Base-by-base conservation (phyloP, 2,888 invertebrate species). In the Cephus sareptanus region DNA sequence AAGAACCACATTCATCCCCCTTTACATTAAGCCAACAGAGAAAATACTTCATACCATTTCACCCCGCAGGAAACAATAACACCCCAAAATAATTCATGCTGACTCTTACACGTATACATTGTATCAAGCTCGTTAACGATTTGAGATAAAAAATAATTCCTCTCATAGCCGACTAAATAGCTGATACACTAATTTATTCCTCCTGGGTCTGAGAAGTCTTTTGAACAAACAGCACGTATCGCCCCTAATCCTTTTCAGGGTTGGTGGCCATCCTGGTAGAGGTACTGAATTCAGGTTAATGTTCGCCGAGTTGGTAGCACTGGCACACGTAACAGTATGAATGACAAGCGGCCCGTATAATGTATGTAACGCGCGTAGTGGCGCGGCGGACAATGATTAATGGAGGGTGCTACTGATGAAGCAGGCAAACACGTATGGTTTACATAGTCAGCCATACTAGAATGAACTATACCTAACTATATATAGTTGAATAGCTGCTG, bases 361-460 rank as follows among this genome's bases (percentile, higher is more conserved):
- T 76, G 73, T 73, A 75, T 78, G 78, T 76, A 75, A 73, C 76
- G 37, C 78, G 75, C 78, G 78, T 78, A 78, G 75, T 56, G 23
- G 69, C 78, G 73, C 75, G 37, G 76, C 75, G 78, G 75, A 78
- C 78, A 78, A 78, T 78, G 78, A 78, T 78, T 78, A 78, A 78
- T 78, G 78, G 75, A 73, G 70, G 75, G 40, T 35, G 71, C 40
- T 73, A 34, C 56, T 75, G 75, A 76, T 71, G 75, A 75, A 78
- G 78, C 74, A 73, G 56, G 33, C 35, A 68, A 34, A 78, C 75
- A 75, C 56, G 37, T 34, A 34, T 23, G 71, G 71, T 71, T 71
- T 71, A 71, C 71, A 71, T 34, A 34, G 71, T 71, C 71, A 34
- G 34, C 71, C 71, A 15, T 34, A 34, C 71, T 71, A 71, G 31